Conservation (phyloP, 2,797 vertebrate species). For the Myiotriccus ornatus region DNA sequence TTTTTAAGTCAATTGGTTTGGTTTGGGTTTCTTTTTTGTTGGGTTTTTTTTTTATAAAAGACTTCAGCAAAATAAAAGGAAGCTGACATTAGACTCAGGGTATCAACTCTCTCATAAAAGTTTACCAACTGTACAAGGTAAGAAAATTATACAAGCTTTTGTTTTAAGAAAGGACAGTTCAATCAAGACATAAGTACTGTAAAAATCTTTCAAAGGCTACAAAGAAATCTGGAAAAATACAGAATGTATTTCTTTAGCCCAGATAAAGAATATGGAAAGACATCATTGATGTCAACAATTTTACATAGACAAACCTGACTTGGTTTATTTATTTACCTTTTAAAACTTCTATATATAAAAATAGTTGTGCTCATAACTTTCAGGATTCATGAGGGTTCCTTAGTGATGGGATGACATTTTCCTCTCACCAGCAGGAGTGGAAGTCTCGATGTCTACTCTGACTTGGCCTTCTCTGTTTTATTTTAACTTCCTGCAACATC, state of each 20-base stretch:
- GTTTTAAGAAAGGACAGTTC: slow-evolving; percentile 84
- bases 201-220: slow-evolving; percentile 87
- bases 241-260: slow-evolving; percentile 87
- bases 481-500: neutral
- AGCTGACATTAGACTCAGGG: slow-evolving; percentile 75
- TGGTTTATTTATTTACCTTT: slow-evolving; percentile 83
- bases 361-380: slow-evolving; percentile 80
- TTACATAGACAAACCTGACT: slow-evolving; percentile 90
- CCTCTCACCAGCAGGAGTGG: neutral
- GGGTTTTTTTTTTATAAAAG: slow-evolving; percentile 66
- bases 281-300: slow-evolving; percentile 99
- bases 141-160: slow-evolving; percentile 96
- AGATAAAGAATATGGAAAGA: slow-evolving; percentile 89
- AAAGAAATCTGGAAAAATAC: slow-evolving; percentile 93
- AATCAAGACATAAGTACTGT: slow-evolving; percentile 86
- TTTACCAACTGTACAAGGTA: slow-evolving; percentile 90
- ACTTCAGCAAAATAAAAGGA: slow-evolving; percentile 80
- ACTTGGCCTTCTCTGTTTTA: neutral
- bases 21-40: neutral
- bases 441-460: neutral
- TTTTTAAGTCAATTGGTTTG: slow-evolving; percentile 56
- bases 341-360: slow-evolving; percentile 82
- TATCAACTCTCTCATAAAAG: slow-evolving; percentile 85
- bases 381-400: slow-evolving; percentile 79
- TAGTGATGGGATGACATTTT: slow-evolving; percentile 24